Percentiles rank a stretch among this genome's conserved stretches.
phyloP scores from a whole-genome alignment of 2,797 vertebrate genomes.

The Morus bassanus region DNA sequence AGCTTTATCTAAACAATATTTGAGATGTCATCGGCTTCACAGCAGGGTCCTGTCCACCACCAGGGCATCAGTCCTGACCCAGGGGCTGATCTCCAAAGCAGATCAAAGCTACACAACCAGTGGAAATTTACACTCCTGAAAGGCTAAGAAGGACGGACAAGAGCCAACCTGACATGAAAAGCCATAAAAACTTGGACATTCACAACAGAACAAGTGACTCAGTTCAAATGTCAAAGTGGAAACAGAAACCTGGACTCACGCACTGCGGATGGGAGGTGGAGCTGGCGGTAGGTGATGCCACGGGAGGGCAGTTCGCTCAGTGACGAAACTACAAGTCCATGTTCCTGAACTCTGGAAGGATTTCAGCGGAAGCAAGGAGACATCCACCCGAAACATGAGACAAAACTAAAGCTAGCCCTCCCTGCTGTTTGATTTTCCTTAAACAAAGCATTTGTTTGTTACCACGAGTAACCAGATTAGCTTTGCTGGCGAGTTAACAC shows the following conservation, averaged over 20 bases:
- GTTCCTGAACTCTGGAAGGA: neutral
- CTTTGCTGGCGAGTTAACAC: neutral
- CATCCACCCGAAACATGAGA: neutral
- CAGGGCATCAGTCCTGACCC: neutral
- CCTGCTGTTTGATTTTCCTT: neutral
- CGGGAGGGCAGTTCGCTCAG: neutral
- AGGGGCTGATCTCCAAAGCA: neutral
- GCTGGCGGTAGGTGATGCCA: neutral
- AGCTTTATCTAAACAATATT: neutral
- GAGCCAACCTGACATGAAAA: neutral
- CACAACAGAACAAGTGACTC: slow-evolving; percentile 6
- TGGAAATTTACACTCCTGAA: neutral
- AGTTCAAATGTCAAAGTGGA: neutral
- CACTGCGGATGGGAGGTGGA: neutral
- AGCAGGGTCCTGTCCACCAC: neutral
- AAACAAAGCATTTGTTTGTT: neutral
- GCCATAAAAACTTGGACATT: neutral
- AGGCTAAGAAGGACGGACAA: neutral
- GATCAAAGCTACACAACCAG: neutral
- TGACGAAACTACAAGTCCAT: neutral
- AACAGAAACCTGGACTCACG: neutral
- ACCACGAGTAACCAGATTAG: neutral
- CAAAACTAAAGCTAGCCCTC: neutral
- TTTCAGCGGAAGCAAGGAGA: neutral
- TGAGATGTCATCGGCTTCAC: neutral